These are phyloP conservation scores for Gastracanthus pulcherrimus DNA, from an alignment of 2,888 invertebrate genomes.

Conservation along the genomic window DNA sequence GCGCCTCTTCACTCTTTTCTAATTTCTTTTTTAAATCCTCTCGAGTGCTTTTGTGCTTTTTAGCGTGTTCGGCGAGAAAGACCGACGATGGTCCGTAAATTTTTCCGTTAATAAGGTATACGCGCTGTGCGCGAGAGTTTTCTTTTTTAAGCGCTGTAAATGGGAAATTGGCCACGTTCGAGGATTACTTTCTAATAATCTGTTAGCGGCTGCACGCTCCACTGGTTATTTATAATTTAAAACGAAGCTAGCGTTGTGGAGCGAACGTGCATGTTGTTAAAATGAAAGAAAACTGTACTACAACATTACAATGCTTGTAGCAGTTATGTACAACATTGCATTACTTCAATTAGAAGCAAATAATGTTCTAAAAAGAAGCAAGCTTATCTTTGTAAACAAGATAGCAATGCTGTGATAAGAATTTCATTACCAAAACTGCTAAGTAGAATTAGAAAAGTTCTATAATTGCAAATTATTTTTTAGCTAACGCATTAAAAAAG, in stretches of 20 bases:
- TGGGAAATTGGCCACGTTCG: constrained; percentile 11
- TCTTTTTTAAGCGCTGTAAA: constrained; percentile 30
- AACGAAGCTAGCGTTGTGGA: background rate
- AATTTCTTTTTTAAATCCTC: background rate
- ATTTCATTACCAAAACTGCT: background rate
- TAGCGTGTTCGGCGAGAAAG: background rate
- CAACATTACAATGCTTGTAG: background rate
- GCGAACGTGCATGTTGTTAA: background rate
- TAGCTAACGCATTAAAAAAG: background rate
- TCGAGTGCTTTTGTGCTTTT: background rate
- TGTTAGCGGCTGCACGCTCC: background rate
- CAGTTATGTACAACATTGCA: background rate
- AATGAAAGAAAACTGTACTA: background rate
- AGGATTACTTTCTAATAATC: constrained; percentile 41
- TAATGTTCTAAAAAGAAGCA: background rate
- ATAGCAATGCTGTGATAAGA: background rate
- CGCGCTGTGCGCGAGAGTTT: constrained; percentile 26
- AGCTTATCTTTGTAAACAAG: background rate
- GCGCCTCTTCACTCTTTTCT: constrained; percentile 43
- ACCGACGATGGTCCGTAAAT: constrained; percentile 19
- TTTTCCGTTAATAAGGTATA: constrained; percentile 41
- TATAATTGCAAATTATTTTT: background rate
- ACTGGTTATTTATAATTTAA: constrained; percentile 30
- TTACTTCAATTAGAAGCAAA: background rate
- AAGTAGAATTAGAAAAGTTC: background rate